Percentiles rank a stretch among this genome's conserved stretches.
These are phyloP conservation scores for Lipophrys pholis DNA, from an alignment of 2,113 vertebrate species.

Conservation along the genomic window DNA sequence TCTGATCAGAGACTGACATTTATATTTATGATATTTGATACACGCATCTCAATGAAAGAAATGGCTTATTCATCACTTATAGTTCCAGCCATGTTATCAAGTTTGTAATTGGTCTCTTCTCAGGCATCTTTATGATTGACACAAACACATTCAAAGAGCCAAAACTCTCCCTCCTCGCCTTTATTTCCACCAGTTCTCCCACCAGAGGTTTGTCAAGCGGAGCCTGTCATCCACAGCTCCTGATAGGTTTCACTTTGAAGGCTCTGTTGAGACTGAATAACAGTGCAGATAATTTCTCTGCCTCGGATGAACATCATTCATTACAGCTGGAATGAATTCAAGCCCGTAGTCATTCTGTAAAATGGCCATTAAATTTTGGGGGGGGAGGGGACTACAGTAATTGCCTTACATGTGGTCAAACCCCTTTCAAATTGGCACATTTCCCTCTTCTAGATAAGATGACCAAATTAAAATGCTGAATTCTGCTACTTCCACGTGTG, in stretches of 20 bases:
- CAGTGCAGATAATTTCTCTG: slow-evolving; percentile 36
- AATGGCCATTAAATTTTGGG: slow-evolving; percentile 42
- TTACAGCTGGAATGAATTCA: slow-evolving; percentile 53
- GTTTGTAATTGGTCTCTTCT: slow-evolving; percentile 70
- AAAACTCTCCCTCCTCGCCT: slow-evolving; percentile 1
- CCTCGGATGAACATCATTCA: slow-evolving; percentile 49
- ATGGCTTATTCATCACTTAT: slow-evolving; percentile 62
- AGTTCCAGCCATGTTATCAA: slow-evolving; percentile 50
- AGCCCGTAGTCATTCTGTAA: slow-evolving; percentile 57
- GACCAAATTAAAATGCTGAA: slow-evolving; percentile 39
- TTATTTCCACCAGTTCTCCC: slow-evolving; percentile 17
- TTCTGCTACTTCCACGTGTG: slow-evolving; percentile 22
- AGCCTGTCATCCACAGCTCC: slow-evolving; percentile 81
- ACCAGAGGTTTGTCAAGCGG: slow-evolving; percentile 64
- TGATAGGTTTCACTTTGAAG: slow-evolving; percentile 84
- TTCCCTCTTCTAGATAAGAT: slow-evolving; percentile 30
- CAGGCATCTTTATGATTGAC: slow-evolving; percentile 58
- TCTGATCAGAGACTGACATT: slow-evolving; percentile 59
- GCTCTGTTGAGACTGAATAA: slow-evolving; percentile 71
- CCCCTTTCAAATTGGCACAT: slow-evolving; percentile 23
- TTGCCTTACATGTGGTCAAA: slow-evolving; percentile 56
- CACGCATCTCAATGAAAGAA: slow-evolving; percentile 31
- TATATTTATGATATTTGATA: slow-evolving; percentile 65
- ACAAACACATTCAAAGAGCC: slow-evolving; percentile 53
- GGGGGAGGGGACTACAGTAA: slow-evolving; percentile 34